phyloP scores from a whole-genome alignment of 2,888 invertebrate genomes.

The Entomobrya multifasciata region DNA sequence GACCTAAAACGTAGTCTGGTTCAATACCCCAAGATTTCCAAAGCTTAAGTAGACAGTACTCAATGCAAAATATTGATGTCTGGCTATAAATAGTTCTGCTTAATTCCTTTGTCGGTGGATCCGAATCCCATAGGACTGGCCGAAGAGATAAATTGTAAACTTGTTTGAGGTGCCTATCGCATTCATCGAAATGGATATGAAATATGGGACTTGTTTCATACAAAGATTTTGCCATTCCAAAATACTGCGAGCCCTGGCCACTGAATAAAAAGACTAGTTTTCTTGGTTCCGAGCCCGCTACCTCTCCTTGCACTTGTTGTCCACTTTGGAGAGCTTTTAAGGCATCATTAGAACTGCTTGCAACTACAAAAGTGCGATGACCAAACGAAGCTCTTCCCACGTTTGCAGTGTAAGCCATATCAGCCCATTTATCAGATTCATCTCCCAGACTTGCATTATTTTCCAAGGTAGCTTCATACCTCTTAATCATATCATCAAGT shows the following conservation, averaged over 20 bases:
- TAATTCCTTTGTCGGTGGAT: not conserved
- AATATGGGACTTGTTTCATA: constrained; percentile 63
- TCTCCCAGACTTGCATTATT: not conserved
- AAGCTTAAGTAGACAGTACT: constrained; percentile 62
- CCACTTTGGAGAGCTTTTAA: not conserved
- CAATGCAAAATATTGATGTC: constrained; percentile 69
- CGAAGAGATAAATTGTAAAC: constrained; percentile 28
- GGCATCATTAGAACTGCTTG: constrained; percentile 23
- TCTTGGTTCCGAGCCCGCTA: not conserved
- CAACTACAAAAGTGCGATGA: constrained; percentile 36
- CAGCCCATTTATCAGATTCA: not conserved
- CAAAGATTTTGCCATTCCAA: constrained; percentile 64
- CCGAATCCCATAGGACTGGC: constrained; percentile 16
- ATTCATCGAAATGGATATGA: constrained; percentile 52
- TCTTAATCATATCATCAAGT: not conserved
- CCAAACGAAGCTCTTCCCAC: constrained; percentile 36
- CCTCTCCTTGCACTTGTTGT: constrained; percentile 5
- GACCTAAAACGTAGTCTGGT: constrained; percentile 72
- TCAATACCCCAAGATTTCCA: constrained; percentile 72
- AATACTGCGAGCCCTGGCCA: constrained; percentile 65
- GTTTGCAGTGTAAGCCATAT: constrained; percentile 50
- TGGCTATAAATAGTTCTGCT: constrained; percentile 70
- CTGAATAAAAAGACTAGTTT: constrained; percentile 63
- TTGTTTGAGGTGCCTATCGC: constrained; percentile 19
- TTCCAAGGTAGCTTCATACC: not conserved